Percentiles rank a stretch among this genome's conserved stretches.
These are phyloP conservation scores for Drosophila koepferae DNA, from an alignment of 2,888 invertebrate species.

Conservation along the genomic window DNA sequence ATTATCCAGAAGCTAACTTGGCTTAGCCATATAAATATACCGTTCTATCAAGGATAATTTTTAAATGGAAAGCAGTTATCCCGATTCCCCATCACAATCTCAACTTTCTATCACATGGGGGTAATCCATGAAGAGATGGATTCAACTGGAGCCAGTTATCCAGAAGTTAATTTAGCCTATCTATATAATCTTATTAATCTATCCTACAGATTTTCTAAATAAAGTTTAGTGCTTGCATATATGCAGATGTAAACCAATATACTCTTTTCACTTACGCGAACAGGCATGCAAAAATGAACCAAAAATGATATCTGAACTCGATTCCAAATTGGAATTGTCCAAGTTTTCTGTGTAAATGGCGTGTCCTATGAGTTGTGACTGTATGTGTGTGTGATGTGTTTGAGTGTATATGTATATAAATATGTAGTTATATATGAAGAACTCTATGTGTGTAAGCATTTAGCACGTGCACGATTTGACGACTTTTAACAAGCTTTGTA, in stretches of 20 bases:
- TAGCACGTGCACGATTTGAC: constrained; percentile 21
- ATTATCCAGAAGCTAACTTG: not conserved
- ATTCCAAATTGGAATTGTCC: not conserved
- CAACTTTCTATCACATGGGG: not conserved
- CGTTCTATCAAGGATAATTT: not conserved
- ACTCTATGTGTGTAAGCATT: not conserved
- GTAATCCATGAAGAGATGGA: not conserved
- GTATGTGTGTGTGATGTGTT: not conserved
- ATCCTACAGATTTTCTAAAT: not conserved
- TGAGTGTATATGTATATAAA: not conserved
- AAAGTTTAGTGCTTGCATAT: not conserved
- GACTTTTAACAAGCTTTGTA: constrained; percentile 16
- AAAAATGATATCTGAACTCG: not conserved
- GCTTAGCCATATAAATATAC: not conserved
- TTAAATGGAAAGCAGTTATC: not conserved
- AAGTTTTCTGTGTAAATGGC: constrained; percentile 6
- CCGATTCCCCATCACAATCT: not conserved
- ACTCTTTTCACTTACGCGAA: not conserved
- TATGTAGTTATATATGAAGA: constrained; percentile 14
- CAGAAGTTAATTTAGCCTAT: not conserved
- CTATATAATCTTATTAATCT: not conserved
- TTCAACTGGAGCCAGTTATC: not conserved
- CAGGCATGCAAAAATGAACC: constrained; percentile 2
- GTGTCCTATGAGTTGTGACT: constrained; percentile 6
- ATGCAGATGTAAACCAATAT: not conserved